Conservation (phyloP, 2,113 vertebrate species). For the Chlorodrepanis virens region DNA sequence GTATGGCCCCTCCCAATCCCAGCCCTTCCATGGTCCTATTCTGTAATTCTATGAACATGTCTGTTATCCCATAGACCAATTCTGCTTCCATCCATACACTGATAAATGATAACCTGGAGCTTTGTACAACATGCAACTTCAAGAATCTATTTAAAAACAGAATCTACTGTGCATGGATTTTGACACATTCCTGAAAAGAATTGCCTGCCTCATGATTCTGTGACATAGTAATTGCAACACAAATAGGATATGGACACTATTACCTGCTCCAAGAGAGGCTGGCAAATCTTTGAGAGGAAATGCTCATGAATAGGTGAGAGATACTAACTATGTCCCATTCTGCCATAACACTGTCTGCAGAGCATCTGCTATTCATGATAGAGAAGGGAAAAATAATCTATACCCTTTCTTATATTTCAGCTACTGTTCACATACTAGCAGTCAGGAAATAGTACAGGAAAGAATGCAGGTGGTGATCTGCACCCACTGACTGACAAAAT, state of each 20-base stretch:
- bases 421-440: not conserved
- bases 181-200: not conserved
- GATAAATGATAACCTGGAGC: not conserved
- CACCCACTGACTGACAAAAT: not conserved
- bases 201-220: not conserved
- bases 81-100: not conserved
- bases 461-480: not conserved
- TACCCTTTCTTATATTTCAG: not conserved
- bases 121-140: not conserved
- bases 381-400: not conserved
- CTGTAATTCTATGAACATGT: not conserved
- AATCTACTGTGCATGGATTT: not conserved
- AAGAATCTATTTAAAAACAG: not conserved
- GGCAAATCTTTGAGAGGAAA: not conserved
- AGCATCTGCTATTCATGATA: not conserved
- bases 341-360: not conserved
- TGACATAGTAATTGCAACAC: not conserved
- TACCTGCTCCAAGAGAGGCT: not conserved
- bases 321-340: not conserved
- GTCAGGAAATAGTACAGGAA: not conserved
- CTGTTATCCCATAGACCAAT: not conserved
- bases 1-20: not conserved
- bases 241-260: not conserved
- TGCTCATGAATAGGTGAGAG: not conserved
- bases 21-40: not conserved